Base-by-base conservation (phyloP, 2,113 vertebrate species). In the Glaucomys volans region DNA sequence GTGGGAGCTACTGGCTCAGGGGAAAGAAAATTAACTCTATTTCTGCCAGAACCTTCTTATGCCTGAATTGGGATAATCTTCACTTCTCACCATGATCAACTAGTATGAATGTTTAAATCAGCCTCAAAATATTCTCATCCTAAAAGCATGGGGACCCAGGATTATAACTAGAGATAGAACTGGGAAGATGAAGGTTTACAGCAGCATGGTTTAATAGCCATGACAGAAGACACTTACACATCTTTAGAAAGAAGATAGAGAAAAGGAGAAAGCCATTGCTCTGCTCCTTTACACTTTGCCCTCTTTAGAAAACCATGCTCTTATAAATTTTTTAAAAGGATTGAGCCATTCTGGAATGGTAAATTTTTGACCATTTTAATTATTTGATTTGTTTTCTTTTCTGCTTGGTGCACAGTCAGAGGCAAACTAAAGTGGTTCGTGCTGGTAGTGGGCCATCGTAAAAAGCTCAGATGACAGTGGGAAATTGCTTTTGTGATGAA, bases 401-500 rank as follows among this genome's bases (percentile, higher is more conserved):
- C 77, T 79, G 22, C 67, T 92, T 95, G 72, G 76, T 92, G 92
- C 97, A 96, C 95, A 97, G 98, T 96, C 62, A 97, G 97, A 97
- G 87, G 84, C 77, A 95, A 96, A 86, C 92, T 95, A 85, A 94
- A 97, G 86, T 91, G 91, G 74, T 54, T 93, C 44, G 71, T n/a
- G 85, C 92, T 94, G 85, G 81, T 90, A 94, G 92, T 97, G 74
- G 84, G 90, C 92, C 85, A 80, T 92, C 42, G 1, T 95, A 96
- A 96, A 97, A 92, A 75, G 87, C 97, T 97, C 92, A 88, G 40
- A 96, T 83, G 95, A 97, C 95, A 97, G 97, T 95, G 90, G 96
- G 90, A 97, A 97, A 97, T 96, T 95, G 97, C 95, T 95, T 96
- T 96, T 95, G 95, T 96, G 97, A 96, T 97, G 95, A 97, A 97